Percentiles rank a stretch among this genome's conserved stretches.
These are phyloP conservation scores for Adelges cooleyi DNA, from an alignment of 1,140 invertebrate species.

Conservation along the genomic window DNA sequence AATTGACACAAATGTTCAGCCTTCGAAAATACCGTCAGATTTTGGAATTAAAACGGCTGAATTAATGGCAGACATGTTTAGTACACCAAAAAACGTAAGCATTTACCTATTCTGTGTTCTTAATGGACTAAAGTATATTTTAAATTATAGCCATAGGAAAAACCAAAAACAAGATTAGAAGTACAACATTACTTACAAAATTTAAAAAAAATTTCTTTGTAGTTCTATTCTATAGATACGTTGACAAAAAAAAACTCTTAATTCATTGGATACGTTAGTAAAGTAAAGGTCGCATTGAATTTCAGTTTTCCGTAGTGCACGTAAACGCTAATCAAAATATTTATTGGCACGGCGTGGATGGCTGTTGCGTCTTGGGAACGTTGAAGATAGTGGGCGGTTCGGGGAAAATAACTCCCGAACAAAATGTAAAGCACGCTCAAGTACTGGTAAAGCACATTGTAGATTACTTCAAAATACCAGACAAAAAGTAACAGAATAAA, in stretches of 20 bases:
- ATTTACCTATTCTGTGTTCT: too few relatives aligned
- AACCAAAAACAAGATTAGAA: too few relatives aligned
- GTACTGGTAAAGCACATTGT: slow-evolving; percentile 2
- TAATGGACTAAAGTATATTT: too few relatives aligned
- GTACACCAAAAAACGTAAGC: neutral
- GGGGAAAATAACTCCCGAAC: neutral
- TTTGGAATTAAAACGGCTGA: neutral
- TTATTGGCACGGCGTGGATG: slow-evolving; percentile 6
- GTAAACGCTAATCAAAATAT: neutral
- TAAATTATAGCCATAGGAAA: too few relatives aligned
- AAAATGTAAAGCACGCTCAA: slow-evolving; percentile 2
- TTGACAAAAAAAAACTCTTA: too few relatives aligned
- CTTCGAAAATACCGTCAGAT: neutral
- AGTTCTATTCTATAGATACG: too few relatives aligned
- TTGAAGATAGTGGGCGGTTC: neutral
- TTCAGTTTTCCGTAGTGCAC: slow-evolving; percentile 12
- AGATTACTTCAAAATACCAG: neutral
- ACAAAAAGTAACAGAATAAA: slow-evolving; percentile 7
- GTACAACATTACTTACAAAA: too few relatives aligned
- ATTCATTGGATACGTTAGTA: too few relatives aligned
- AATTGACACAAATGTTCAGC: neutral
- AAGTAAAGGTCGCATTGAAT: too few relatives aligned
- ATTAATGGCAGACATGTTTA: slow-evolving; percentile 1
- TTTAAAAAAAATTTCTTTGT: too few relatives aligned
- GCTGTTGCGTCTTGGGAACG: slow-evolving; percentile 11